Percentiles rank a stretch among this genome's conserved stretches.
Evolutionary conservation across 2,113 vertebrate genomes (phyloP).

Genomic region (Polyodon spathula): DNA sequence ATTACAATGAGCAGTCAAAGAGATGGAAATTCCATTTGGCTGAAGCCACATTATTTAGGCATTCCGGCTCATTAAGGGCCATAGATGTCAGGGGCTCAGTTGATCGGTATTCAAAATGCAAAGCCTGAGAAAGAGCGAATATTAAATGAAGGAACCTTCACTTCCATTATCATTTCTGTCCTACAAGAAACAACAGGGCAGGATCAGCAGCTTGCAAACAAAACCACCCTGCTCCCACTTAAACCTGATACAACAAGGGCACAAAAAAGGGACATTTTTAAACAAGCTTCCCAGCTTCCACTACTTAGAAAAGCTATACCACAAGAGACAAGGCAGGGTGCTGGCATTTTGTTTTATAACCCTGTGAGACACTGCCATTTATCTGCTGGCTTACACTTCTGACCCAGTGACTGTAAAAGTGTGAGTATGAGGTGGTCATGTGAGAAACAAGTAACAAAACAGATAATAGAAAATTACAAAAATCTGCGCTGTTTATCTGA

Average conservation of each 20-base stretch:
- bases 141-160: not conserved
- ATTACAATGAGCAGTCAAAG: slow-evolving; percentile 7
- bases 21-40: not conserved
- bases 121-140: not conserved
- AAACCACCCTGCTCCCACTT: no score
- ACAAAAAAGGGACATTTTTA: no score
- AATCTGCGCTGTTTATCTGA: not conserved
- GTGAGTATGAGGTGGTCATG: not conserved
- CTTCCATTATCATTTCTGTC: not conserved
- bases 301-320: no score
- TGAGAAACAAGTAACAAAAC: not conserved
- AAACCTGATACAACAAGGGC: no score
- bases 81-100: not conserved
- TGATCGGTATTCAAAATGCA: not conserved
- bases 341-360: not conserved
- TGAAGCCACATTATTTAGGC: slow-evolving; percentile 3
- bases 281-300: no score
- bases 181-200: not conserved
- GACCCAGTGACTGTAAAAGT: not conserved
- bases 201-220: no score
- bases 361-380: not conserved
- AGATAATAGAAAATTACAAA: not conserved
- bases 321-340: not conserved
- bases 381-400: not conserved
- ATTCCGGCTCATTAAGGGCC: slow-evolving; percentile 10